Percentiles rank a stretch among this genome's conserved stretches.
These are phyloP conservation scores for Tenthredo amoena DNA, from an alignment of 2,888 invertebrate species.

Conservation along the genomic window DNA sequence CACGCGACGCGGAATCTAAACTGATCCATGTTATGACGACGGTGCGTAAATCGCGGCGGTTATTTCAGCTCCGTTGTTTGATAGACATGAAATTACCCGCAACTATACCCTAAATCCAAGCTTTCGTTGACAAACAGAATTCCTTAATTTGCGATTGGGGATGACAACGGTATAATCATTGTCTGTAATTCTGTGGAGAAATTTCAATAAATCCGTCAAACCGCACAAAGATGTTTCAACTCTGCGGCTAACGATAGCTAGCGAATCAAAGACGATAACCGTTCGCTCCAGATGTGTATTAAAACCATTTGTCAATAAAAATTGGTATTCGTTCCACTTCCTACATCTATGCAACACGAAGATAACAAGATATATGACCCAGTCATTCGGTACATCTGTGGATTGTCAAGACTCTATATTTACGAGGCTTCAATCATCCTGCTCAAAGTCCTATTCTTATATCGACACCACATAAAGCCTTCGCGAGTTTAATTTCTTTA, in stretches of 20 bases:
- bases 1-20: constrained; percentile 45
- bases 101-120: not conserved
- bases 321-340: not conserved
- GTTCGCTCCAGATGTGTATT: not conserved
- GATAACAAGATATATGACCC: not conserved
- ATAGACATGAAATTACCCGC: constrained; percentile 31
- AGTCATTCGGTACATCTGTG: not conserved
- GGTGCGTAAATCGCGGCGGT: constrained; percentile 27
- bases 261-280: not conserved
- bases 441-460: constrained; percentile 1
- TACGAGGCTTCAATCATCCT: constrained; percentile 24
- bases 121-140: constrained; percentile 18
- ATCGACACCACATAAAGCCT: not conserved
- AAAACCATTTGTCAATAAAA: not conserved
- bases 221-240: not conserved
- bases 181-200: not conserved
- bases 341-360: not conserved
- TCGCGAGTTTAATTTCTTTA: constrained; percentile 16
- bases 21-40: constrained; percentile 43
- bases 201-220: constrained; percentile 3
- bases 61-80: constrained; percentile 19
- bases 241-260: not conserved
- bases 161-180: not conserved
- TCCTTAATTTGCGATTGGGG: not conserved
- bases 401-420: constrained; percentile 17